A percentile compares a stretch with the other conserved stretches of the same genome.
Conservation (phyloP, 1,140 invertebrate species). For the Patella vulgata region DNA sequence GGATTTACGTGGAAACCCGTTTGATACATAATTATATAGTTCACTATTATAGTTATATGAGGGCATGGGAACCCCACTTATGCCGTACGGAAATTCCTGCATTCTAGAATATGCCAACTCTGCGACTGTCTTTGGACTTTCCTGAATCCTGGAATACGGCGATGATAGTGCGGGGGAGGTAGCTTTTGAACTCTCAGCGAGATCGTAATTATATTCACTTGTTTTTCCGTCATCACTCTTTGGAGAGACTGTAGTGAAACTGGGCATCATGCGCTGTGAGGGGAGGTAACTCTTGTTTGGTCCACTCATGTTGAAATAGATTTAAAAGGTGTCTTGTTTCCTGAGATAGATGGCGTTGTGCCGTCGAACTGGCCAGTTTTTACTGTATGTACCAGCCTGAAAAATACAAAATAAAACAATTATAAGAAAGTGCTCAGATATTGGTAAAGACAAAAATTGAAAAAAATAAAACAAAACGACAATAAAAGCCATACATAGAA, state of each 20-base stretch:
- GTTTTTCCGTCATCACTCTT: background rate
- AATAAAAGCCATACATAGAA: too few relatives aligned
- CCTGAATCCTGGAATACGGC: conserved; percentile 5
- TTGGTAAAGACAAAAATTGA: too few relatives aligned
- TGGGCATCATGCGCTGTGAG: conserved; percentile 10
- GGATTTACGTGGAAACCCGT: conserved; percentile 60
- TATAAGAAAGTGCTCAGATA: too few relatives aligned
- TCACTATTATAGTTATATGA: conserved; percentile 56
- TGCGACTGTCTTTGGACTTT: background rate
- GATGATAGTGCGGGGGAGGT: background rate
- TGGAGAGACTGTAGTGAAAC: conserved; percentile 1
- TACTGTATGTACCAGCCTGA: too few relatives aligned
- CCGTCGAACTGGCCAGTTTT: too few relatives aligned
- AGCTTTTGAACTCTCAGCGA: conserved; percentile 2
- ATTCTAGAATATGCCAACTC: conserved; percentile 10
- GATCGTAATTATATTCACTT: conserved; percentile 7
- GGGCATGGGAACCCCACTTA: conserved; percentile 58
- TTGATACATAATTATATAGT: conserved; percentile 58
- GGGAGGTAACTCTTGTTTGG: conserved; percentile 22
- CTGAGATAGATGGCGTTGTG: too few relatives aligned
- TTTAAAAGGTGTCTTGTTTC: too few relatives aligned
- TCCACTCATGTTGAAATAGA: conserved; percentile 13
- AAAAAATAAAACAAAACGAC: too few relatives aligned
- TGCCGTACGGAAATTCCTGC: conserved; percentile 55
- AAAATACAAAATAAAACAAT: too few relatives aligned